Percentiles rank a stretch among this genome's conserved stretches.
These are phyloP conservation scores for Phalacrocorax carbo DNA, from an alignment of 2,113 vertebrate species.

Conservation along the genomic window DNA sequence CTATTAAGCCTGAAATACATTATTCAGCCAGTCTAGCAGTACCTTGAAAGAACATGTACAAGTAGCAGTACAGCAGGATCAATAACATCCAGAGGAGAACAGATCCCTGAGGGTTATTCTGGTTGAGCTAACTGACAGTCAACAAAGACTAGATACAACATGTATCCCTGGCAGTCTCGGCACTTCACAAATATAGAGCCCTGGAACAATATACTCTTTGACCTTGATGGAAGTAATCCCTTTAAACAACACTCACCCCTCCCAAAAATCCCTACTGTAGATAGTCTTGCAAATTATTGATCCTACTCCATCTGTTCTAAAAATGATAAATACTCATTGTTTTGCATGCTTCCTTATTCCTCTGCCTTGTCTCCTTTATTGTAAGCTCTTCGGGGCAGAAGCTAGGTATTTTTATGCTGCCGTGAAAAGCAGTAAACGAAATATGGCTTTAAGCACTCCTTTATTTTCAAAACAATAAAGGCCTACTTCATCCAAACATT, in stretches of 20 bases:
- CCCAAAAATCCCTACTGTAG: neutral
- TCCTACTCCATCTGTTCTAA: neutral
- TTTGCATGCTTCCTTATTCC: neutral
- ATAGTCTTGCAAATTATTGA: neutral
- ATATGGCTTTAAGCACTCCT: neutral
- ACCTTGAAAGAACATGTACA: neutral
- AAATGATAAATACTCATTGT: neutral
- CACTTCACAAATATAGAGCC: neutral
- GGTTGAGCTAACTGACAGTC: neutral
- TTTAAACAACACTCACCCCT: neutral
- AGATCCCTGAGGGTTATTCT: neutral
- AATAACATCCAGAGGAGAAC: neutral
- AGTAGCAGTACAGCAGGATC: constrained; percentile 3
- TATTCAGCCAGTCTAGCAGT: neutral
- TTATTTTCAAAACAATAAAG: neutral
- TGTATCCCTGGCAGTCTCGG: neutral
- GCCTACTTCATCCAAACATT: neutral
- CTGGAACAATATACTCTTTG: neutral
- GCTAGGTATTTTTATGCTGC: neutral
- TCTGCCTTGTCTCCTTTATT: neutral
- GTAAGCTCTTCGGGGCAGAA: neutral
- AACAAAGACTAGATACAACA: neutral
- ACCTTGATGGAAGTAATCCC: neutral
- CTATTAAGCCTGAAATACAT: neutral
- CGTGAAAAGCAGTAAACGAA: neutral